These are phyloP conservation scores for Coptotermes formosanus DNA, from an alignment of 1,140 invertebrate species.

Conservation along the genomic window DNA sequence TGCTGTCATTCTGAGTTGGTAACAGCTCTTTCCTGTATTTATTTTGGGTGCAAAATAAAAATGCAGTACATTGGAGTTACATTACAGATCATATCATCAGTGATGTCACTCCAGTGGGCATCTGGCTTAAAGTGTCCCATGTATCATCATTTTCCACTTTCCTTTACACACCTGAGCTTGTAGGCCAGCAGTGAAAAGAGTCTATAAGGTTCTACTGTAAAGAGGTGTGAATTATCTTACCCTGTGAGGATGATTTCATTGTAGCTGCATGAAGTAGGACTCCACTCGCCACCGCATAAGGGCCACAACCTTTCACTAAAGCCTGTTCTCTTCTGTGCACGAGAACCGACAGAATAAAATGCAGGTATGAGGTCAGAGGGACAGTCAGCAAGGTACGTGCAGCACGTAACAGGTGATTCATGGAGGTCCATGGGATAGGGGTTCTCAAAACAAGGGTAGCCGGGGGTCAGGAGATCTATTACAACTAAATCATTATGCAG, in stretches of 20 bases:
- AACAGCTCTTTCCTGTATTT: too few species aligned
- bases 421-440: slow-evolving; percentile 99
- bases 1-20: too few species aligned
- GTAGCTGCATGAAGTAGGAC: slow-evolving; percentile 88
- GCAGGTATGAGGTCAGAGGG: slow-evolving; percentile 94
- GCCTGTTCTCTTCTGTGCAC: slow-evolving; percentile 70
- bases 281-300: slow-evolving; percentile 93
- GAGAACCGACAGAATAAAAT: slow-evolving; percentile 84
- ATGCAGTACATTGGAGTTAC: too few species aligned
- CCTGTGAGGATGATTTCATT: slow-evolving; percentile 96
- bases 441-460: slow-evolving; percentile 98
- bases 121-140: too few species aligned
- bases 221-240: slow-evolving; percentile 49
- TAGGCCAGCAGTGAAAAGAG: too few species aligned
- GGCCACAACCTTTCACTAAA: slow-evolving; percentile 97
- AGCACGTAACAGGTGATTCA: slow-evolving; percentile 94
- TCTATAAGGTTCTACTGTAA: too few species aligned
- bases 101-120: too few species aligned
- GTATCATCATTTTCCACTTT: too few species aligned
- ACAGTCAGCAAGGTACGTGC: slow-evolving; percentile 95
- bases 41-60: too few species aligned
- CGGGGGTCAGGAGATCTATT: slow-evolving; percentile 90
- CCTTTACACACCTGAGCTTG: too few species aligned
- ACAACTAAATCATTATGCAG: slow-evolving; percentile 97
- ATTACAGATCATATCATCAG: too few species aligned